phyloP scores from a whole-genome alignment of 2,113 vertebrate genomes.

The Madoqua kirkii region DNA sequence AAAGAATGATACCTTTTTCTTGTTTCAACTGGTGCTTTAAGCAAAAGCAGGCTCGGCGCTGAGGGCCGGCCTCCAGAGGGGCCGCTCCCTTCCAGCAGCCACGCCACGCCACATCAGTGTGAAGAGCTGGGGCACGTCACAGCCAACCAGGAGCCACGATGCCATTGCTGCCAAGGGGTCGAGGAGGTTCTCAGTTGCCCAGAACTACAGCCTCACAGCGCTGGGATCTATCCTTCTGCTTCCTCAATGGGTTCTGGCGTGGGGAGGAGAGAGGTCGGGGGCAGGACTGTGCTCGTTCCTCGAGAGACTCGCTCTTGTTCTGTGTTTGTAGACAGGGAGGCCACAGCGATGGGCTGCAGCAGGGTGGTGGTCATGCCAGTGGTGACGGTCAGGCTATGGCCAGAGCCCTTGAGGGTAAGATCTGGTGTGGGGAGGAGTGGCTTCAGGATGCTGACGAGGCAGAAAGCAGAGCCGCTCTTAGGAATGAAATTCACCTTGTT shows the following conservation, averaged over 20 bases:
- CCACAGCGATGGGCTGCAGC: conserved; percentile 84
- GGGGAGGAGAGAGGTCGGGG: conserved; percentile 87
- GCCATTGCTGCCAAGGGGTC: not conserved
- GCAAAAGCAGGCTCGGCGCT: conserved; percentile 62
- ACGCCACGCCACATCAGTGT: not conserved
- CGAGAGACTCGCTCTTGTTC: conserved; percentile 89
- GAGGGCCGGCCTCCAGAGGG: conserved; percentile 57
- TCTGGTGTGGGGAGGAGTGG: conserved; percentile 94
- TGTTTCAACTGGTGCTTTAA: conserved; percentile 73
- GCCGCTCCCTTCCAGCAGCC: conserved; percentile 63
- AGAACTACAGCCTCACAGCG: not conserved
- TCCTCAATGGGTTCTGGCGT: conserved; percentile 88
- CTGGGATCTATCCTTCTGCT: conserved; percentile 87
- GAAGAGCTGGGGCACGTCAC: conserved; percentile 17
- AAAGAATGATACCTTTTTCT: conserved; percentile 63
- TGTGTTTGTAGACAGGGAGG: conserved; percentile 82
- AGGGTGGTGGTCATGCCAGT: conserved; percentile 86
- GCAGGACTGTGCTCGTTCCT: conserved; percentile 86
- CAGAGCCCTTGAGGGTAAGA: conserved; percentile 88
- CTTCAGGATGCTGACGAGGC: conserved; percentile 99
- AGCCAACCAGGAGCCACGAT: not conserved
- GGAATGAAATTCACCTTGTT: conserved; percentile 99
- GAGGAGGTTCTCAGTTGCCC: conserved; percentile 48
- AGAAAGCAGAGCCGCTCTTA: conserved; percentile 99
- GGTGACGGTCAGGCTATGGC: conserved; percentile 90